Evolutionary conservation across 2,797 vertebrate species (phyloP).

Genomic region (Pelodytes ibericus): DNA sequence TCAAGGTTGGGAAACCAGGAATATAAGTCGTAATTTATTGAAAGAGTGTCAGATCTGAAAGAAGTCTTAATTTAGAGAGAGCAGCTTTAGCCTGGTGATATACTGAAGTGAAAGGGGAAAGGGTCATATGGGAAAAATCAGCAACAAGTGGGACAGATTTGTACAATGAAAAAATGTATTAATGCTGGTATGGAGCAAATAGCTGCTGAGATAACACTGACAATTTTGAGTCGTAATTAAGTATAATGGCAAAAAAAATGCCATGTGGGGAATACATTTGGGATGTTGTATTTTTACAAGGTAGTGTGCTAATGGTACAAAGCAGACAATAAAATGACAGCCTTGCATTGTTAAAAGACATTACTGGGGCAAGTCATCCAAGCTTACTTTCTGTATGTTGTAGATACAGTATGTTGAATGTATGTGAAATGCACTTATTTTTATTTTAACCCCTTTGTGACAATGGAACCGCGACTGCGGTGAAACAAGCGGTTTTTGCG

Average conservation of each 20-base stretch:
- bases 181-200: conserved; percentile 14
- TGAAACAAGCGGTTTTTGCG: no score
- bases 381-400: no score
- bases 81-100: conserved; percentile 18
- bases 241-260: background rate
- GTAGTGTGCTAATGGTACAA: background rate
- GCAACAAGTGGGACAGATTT: background rate
- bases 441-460: no score
- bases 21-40: conserved; percentile 29
- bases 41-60: conserved; percentile 18
- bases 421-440: no score
- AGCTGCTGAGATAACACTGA: background rate
- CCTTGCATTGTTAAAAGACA: background rate
- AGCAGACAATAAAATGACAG: background rate
- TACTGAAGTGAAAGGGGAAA: conserved; percentile 1
- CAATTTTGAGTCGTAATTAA: background rate
- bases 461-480: no score
- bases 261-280: background rate
- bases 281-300: background rate
- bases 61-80: conserved; percentile 43
- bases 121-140: background rate
- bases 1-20: conserved; percentile 39
- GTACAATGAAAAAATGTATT: conserved; percentile 2
- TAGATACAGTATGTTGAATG: no score
- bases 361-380: no score